Evolutionary conservation across 2,113 vertebrate genomes (phyloP), one percentile per base, ranked within the genome.

Genomic region (Trochalopteron elliotii): DNA sequence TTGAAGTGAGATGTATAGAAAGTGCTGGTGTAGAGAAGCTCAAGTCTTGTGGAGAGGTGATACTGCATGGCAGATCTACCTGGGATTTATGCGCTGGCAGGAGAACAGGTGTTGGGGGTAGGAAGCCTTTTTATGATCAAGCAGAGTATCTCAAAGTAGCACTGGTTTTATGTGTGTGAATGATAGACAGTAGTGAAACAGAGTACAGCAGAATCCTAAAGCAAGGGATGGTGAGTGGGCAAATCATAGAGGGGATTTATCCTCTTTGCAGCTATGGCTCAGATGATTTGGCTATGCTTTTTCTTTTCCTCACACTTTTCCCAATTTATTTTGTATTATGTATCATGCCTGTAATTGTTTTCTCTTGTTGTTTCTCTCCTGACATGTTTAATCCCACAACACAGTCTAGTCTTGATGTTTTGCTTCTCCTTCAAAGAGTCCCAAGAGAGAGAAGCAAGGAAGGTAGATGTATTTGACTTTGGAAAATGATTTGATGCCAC

Each of bases 391-490:
- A 93, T 94, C 93, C 96, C 90, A 61, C 77, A 87, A 42, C 80
- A 75, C 72, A 87, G 39, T 81, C 94, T 93, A 81, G 88, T 94
- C 92, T 96, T 94, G 88, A 93, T 94, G 93, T 93, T 97, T 97
- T 96, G 71, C 56, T 92, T 96, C 80, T 75, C 92, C 94, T 94
- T 96, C 94, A 95, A 95, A 95, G 92, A 81, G 86, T 95, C 96
- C 91, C 94, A 80, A 86, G 89, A 89, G 95, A 89, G 83, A 87
- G 22, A 87, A 84, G 61, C 40, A 87, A 87, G 95, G 80, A 90
- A 96, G 92, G 92, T 96, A 89, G 90, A 93, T 87, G 92, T 92
- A 79, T 93, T 96, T 97, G 93, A 96, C 94, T 97, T 96, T 95
- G 94, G 94, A 93, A 96, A 94, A 96, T 57, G n/a, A 94, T 85